These are phyloP conservation scores for Procambarus clarkii DNA, from an alignment of 1,140 invertebrate species.

Conservation along the genomic window DNA sequence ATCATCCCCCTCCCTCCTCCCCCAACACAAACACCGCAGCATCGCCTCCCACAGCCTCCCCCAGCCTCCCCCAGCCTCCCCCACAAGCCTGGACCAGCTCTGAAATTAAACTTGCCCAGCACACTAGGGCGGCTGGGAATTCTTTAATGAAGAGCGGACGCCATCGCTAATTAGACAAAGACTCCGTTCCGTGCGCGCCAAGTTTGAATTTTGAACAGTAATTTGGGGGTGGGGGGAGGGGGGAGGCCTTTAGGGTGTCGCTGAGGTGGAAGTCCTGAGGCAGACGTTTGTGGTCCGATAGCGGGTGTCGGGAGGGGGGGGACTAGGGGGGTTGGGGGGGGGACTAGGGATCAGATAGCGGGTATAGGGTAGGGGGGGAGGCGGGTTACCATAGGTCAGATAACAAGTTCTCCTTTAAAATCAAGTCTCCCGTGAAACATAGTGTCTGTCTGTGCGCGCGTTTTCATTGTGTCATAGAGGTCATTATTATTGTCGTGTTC, in stretches of 20 bases:
- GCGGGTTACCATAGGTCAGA: too few relatives aligned
- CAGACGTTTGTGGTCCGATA: not conserved
- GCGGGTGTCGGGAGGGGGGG: not conserved
- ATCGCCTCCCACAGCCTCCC: not conserved
- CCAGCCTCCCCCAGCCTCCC: not conserved
- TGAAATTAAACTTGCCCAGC: slow-evolving; percentile 45
- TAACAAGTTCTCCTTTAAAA: too few relatives aligned
- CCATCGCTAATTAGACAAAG: slow-evolving; percentile 70
- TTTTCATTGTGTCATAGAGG: too few relatives aligned
- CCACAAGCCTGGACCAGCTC: not conserved
- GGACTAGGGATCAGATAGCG: not conserved
- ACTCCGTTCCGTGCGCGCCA: slow-evolving; percentile 50
- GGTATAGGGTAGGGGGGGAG: not conserved
- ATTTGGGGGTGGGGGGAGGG: slow-evolving; percentile 24
- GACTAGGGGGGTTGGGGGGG: not conserved
- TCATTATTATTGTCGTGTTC: too few relatives aligned
- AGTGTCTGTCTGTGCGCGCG: too few relatives aligned
- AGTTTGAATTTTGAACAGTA: slow-evolving; percentile 69
- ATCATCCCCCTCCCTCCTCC: not conserved
- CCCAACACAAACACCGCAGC: not conserved
- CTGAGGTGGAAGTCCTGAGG: not conserved
- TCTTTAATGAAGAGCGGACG: slow-evolving; percentile 71
- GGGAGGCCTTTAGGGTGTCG: not conserved
- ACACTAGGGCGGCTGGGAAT: slow-evolving; percentile 60
- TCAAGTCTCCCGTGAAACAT: too few relatives aligned